These are phyloP conservation scores for Eremobia ochroleuca DNA, from an alignment of 2,888 invertebrate species.

Conservation along the genomic window DNA sequence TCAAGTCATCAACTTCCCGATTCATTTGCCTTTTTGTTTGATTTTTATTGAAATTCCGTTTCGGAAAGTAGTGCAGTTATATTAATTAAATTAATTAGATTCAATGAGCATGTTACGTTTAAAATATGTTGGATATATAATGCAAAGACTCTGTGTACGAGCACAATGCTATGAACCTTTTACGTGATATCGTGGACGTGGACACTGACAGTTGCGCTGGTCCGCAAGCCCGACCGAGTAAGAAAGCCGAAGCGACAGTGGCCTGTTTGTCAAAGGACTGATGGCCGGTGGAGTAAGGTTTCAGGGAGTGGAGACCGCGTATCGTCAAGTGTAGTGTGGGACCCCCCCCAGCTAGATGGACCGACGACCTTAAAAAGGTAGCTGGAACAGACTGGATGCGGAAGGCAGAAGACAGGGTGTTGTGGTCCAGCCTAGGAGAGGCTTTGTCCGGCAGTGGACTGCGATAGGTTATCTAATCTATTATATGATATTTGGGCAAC, in stretches of 20 bases:
- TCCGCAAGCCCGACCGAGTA: background rate
- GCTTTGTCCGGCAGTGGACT: background rate
- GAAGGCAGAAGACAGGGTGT: background rate
- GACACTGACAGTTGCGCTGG: too few species aligned
- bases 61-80: background rate
- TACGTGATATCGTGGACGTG: background rate
- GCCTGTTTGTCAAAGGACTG: background rate
- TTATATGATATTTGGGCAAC: background rate
- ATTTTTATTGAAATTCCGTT: background rate
- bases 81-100: background rate
- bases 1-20: conserved; percentile 2
- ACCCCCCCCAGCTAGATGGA: too few species aligned
- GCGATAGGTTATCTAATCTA: too few species aligned
- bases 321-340: too few species aligned
- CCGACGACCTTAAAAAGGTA: too few species aligned
- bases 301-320: background rate
- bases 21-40: conserved; percentile 1
- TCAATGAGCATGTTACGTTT: background rate
- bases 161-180: background rate
- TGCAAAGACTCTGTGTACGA: background rate
- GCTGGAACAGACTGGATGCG: background rate
- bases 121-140: background rate
- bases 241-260: background rate
- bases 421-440: background rate
- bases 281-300: background rate